These are phyloP conservation scores for Sternotherus odoratus DNA, from an alignment of 2,797 vertebrate genomes.

Conservation along the genomic window DNA sequence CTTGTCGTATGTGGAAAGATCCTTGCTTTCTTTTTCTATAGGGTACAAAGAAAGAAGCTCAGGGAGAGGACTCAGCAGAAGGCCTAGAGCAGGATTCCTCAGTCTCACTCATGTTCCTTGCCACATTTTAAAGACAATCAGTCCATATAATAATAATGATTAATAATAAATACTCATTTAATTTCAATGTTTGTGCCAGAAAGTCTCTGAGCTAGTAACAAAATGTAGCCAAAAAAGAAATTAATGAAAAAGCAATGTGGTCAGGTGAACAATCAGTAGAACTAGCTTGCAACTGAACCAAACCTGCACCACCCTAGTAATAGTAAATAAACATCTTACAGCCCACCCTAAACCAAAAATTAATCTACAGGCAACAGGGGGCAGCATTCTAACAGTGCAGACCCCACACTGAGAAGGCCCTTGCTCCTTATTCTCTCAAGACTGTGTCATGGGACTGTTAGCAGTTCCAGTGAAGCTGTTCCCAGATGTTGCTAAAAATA, in stretches of 20 bases:
- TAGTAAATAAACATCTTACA: not conserved
- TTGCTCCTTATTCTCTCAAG: not conserved
- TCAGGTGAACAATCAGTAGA: not conserved
- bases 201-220: not conserved
- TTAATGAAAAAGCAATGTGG: not conserved
- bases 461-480: not conserved
- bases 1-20: slow-evolving; percentile 35
- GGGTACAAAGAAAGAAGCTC: not conserved
- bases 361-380: not conserved
- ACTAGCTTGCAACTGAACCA: not conserved
- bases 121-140: not conserved
- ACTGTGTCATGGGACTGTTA: not conserved
- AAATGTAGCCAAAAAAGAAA: not conserved
- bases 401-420: too few species aligned
- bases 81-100: not conserved
- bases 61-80: not conserved
- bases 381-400: not conserved
- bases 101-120: not conserved
- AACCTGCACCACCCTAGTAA: not conserved
- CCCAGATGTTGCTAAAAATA: not conserved
- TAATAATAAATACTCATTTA: not conserved
- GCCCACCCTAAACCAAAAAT: not conserved
- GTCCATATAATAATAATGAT: not conserved
- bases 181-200: not conserved
- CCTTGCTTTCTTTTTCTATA: slow-evolving; percentile 63